Conservation (phyloP, 2,797 vertebrate genomes). For the Bovichtus variegatus region DNA sequence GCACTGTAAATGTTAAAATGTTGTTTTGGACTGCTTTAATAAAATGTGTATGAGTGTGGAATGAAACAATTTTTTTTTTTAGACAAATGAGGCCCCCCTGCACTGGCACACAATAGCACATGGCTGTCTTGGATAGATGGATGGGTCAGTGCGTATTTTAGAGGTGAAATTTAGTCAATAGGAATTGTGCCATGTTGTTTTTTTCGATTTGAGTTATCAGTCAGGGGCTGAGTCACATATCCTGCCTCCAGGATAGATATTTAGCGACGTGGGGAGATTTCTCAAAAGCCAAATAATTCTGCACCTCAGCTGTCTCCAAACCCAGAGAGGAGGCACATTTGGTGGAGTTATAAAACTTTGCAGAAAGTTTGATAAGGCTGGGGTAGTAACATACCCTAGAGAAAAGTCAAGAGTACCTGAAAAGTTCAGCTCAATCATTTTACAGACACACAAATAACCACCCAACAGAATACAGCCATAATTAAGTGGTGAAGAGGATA, state of each 20-base stretch:
- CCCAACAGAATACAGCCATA: background rate
- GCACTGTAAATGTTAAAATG: background rate
- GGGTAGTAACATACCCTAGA: background rate
- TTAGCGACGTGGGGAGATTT: background rate
- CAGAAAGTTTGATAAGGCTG: background rate
- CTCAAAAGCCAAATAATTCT: conserved; percentile 10
- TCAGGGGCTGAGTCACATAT: conserved; percentile 10
- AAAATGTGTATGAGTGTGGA: background rate
- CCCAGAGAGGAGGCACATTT: background rate
- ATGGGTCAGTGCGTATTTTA: conserved; percentile 11
- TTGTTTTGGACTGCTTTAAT: background rate
- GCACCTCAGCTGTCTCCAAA: background rate
- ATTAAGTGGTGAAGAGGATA: background rate
- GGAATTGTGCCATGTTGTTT: conserved; percentile 25
- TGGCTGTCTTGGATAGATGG: background rate
- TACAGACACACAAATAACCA: background rate
- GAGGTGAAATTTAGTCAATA: conserved; percentile 29
- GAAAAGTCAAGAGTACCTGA: background rate
- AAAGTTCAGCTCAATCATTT: background rate
- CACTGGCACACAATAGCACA: background rate
- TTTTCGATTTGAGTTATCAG: conserved; percentile 32
- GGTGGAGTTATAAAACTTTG: background rate
- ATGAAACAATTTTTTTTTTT: background rate
- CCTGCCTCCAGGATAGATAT: background rate
- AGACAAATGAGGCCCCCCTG: background rate